Percentiles rank a stretch among this genome's conserved stretches.
These are phyloP conservation scores for Emmelina monodactyla DNA, from an alignment of 2,888 invertebrate species.

Conservation along the genomic window DNA sequence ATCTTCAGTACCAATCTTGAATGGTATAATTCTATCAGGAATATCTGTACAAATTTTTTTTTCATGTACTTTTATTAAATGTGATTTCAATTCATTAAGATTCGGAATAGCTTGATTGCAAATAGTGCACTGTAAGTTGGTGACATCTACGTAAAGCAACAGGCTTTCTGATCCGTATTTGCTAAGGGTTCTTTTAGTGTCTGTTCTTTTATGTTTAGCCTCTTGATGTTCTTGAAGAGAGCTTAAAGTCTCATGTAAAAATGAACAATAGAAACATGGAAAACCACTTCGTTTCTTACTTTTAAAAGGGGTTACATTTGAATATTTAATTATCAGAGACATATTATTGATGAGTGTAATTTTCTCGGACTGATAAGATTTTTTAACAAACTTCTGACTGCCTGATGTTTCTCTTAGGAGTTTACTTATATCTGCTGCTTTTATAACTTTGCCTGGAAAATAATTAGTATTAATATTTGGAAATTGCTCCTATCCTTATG, in stretches of 20 bases:
- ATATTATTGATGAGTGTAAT: constrained; percentile 33
- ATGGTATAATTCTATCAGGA: constrained; percentile 41
- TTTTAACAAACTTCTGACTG: too few species aligned
- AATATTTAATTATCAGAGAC: constrained; percentile 28
- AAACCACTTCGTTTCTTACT: constrained; percentile 36
- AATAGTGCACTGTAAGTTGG: constrained; percentile 33
- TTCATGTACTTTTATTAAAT: constrained; percentile 31
- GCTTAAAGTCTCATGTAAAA: constrained; percentile 28
- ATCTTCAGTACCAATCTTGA: constrained; percentile 26
- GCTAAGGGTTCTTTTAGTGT: constrained; percentile 24
- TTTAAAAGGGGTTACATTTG: constrained; percentile 39
- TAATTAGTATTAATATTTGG: too few species aligned
- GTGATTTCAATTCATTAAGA: constrained; percentile 33
- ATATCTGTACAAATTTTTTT: constrained; percentile 31
- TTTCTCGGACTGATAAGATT: constrained; percentile 32
- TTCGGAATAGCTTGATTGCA: constrained; percentile 24
- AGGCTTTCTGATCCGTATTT: constrained; percentile 36
- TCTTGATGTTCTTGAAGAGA: constrained; percentile 27
- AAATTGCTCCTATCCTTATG: too few species aligned
- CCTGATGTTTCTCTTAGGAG: constrained; percentile 21
- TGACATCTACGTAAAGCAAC: constrained; percentile 43
- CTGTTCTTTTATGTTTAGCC: constrained; percentile 24
- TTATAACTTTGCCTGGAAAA: constrained; percentile 26
- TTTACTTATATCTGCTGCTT: constrained; percentile 24
- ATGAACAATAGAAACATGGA: constrained; percentile 46